Base-by-base conservation (phyloP, 2,113 vertebrate genomes). In the Onychorhynchus coronatus region DNA sequence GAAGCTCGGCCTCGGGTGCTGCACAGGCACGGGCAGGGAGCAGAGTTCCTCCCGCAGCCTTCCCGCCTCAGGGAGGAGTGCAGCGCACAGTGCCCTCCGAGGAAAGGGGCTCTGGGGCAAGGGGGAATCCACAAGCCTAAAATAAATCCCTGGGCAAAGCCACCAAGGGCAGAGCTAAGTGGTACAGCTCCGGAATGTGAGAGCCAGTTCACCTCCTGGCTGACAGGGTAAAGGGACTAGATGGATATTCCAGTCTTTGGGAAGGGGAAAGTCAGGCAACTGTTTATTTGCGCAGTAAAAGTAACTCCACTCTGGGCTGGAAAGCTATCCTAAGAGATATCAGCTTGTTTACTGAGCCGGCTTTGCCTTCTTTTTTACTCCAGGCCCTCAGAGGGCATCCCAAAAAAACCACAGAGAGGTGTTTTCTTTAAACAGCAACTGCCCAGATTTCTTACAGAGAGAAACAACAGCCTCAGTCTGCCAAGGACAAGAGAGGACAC, bases 21-120 rank as follows among this genome's bases (percentile, higher is more conserved):
- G 8, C 0, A 1, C 47, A 6, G 27, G 42, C 63, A 33, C 24
- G 0, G 0, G 73, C 39, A 46, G n/a, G 8, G 6, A 4, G 2
- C 56, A 13, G 28, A 11, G 18, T 22, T 52, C 56, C 39, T 37
- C 58, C 56, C 44, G 35, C 3, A 1, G 20, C 0, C 0, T 0
- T 6, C 35, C 70, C 2, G n/a, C 27, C 61, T 6, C 4, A 0
- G 35, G 61, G 27, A 6, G 0, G 21, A 53, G 75, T 0, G 37
- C 42, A 3, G 55, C 52, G 17, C 47, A 2, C 3, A 11, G 10
- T 2, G 5, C 25, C 58, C 46, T 55, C n/a, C 68, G 8, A 19
- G 76, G 50, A 27, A 63, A 6, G 76, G 28, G 67, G 61, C 81
- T 81, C 15, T 16, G 47, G 33, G 86, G 28, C 56, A 79, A 8